A percentile compares a stretch with the other conserved stretches of the same genome.
These are phyloP conservation scores for Sycon ciliatum DNA, from an alignment of 37 sponge, comb jelly and placozoan species.

Conservation along the genomic window DNA sequence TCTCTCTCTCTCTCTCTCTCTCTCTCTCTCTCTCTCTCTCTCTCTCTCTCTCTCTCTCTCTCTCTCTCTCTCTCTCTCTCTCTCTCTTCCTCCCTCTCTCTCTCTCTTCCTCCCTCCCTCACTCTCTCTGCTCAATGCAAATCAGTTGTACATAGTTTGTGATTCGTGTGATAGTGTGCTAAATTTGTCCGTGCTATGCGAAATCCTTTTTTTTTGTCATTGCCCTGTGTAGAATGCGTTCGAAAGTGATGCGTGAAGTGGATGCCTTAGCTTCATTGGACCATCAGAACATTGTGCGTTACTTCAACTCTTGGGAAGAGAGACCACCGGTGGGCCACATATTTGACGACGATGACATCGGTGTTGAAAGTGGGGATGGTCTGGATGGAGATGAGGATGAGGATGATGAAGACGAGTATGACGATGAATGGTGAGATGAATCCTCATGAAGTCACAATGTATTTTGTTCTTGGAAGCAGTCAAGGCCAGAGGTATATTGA, in stretches of 20 bases:
- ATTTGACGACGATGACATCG: no score
- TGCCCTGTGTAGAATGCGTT: no score
- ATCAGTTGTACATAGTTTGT: background rate
- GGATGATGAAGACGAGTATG: background rate
- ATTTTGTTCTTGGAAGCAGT: no score
- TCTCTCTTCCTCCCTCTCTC: background rate
- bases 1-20: no score
- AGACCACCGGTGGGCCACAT: constrained; percentile 36
- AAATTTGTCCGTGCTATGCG: no score
- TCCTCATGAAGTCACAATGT: constrained; percentile 38
- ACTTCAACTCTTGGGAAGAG: constrained; percentile 83
- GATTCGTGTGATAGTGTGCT: constrained; percentile 18
- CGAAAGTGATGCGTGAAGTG: constrained; percentile 83
- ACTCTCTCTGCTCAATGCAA: background rate
- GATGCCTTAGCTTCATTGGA: constrained; percentile 68
- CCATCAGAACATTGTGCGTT: constrained; percentile 68
- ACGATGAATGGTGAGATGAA: constrained; percentile 17
- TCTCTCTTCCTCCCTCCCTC: background rate
- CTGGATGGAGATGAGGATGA: no score
- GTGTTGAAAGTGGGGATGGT: no score
- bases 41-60: no score
- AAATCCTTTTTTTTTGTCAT: no score
- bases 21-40: no score
- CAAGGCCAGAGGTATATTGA: no score
- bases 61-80: no score